Percentiles rank a stretch among this genome's conserved stretches.
These are phyloP conservation scores for Chloebia gouldiae DNA, from an alignment of 2,113 vertebrate species.

Conservation along the genomic window DNA sequence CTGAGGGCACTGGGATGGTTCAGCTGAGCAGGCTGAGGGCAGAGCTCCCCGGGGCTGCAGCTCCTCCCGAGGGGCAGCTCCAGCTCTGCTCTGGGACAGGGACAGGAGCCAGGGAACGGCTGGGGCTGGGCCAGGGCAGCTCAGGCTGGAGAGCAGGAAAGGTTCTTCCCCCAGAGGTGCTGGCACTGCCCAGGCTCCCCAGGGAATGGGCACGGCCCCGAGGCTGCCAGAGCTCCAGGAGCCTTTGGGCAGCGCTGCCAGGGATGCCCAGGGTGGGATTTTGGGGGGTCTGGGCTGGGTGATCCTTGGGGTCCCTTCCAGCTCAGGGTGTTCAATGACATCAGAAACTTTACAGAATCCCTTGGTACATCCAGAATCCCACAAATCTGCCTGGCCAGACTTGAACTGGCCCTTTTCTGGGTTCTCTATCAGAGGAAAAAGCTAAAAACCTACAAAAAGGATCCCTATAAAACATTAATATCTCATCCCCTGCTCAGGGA, in stretches of 20 bases:
- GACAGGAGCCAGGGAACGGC: background rate
- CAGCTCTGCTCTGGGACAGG: background rate
- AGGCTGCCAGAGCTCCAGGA: background rate
- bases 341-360: background rate
- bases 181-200: background rate
- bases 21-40: background rate
- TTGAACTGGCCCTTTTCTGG: background rate
- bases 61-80: background rate
- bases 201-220: background rate
- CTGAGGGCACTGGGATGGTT: background rate
- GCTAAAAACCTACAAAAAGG: background rate
- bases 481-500: background rate
- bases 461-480: background rate
- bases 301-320: rapidly evolving
- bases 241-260: background rate
- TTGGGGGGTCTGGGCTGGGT: rapidly evolving
- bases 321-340: rapidly evolving
- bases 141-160: background rate
- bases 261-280: background rate
- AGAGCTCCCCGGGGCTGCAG: background rate
- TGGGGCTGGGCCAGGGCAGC: background rate
- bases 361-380: background rate
- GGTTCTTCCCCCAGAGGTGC: background rate
- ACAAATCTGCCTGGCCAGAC: background rate
- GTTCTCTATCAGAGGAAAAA: background rate